These are phyloP conservation scores for Sericinus montela DNA, from an alignment of 2,888 invertebrate genomes.

Conservation along the genomic window DNA sequence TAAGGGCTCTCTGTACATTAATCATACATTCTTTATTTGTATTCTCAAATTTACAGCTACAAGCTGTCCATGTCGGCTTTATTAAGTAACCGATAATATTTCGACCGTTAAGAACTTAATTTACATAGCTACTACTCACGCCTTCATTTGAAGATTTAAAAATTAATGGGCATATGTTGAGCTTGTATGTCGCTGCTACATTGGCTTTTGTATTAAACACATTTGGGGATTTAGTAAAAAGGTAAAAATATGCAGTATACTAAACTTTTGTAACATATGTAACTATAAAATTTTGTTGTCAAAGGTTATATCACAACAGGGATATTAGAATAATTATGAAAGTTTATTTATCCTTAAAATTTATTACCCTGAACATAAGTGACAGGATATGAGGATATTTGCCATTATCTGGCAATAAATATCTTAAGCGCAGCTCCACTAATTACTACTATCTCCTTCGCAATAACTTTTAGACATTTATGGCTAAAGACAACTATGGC, in stretches of 20 bases:
- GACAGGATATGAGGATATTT: not conserved
- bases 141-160: not conserved
- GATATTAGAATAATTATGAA: too few species aligned
- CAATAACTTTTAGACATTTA: conserved; percentile 17
- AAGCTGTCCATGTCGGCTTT: not conserved
- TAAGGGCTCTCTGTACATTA: conserved; percentile 49
- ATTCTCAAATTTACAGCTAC: not conserved
- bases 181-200: too few species aligned
- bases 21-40: conserved; percentile 44
- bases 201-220: too few species aligned
- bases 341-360: too few species aligned
- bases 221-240: too few species aligned
- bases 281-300: too few species aligned
- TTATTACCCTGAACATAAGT: too few species aligned
- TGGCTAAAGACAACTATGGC: conserved; percentile 1
- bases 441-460: conserved; percentile 10
- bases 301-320: too few species aligned
- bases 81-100: not conserved
- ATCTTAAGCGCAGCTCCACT: conserved; percentile 7
- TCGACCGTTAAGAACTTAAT: not conserved
- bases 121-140: not conserved
- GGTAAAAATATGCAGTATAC: too few species aligned
- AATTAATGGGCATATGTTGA: too few species aligned
- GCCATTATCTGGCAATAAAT: conserved; percentile 10
- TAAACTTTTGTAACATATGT: too few species aligned